Base-by-base conservation (phyloP, 2,888 invertebrate genomes). In the Xylophagus ater region DNA sequence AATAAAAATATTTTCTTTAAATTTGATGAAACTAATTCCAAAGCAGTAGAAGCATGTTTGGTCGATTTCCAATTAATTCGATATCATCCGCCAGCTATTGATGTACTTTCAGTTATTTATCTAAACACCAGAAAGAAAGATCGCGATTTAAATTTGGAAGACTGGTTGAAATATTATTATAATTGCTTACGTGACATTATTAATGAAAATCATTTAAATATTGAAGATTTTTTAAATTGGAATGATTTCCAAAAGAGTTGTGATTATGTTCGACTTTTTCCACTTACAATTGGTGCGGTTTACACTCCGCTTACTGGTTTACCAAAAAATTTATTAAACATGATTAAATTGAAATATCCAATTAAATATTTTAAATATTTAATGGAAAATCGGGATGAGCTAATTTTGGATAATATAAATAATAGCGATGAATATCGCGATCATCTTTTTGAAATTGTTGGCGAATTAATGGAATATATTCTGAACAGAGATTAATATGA, bases 161-260 rank as follows among this genome's bases (percentile, higher is more conserved):
- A 47, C 3, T 67, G 74, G 48, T 50, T 76, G 20, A 54, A 67
- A 44, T 60, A 63, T 47, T 79, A 78, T 54, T 70, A 72, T 40
- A 46, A 58, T 29, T 56, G 59, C 46, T 56, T 75, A 9, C 47
- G 55, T 29, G 40, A 40, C 29, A 58, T 66, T 48, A 55, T 74
- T 4, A 17, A 40, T 4, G 49, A 47, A 18, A 48, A 64, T 37
- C 49, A 54, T 23, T 47, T 73, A 5, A 38, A 58, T 28, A 51
- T 65, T 9, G 51, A 57, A 7, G 43, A 55, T 17, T 47, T 71
- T 37, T 49, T 72, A 25, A 49, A 60, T 6, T 60, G 59, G 46
- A 43, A 59, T 12, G 54, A 59, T 26, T 71, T 73, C 49, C 33
- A 63, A 1, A 49, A 51, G 18, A 46, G 40, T 31, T 40, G 44